phyloP scores from a whole-genome alignment of 2,113 vertebrate genomes.

The Melanocharis versteri region DNA sequence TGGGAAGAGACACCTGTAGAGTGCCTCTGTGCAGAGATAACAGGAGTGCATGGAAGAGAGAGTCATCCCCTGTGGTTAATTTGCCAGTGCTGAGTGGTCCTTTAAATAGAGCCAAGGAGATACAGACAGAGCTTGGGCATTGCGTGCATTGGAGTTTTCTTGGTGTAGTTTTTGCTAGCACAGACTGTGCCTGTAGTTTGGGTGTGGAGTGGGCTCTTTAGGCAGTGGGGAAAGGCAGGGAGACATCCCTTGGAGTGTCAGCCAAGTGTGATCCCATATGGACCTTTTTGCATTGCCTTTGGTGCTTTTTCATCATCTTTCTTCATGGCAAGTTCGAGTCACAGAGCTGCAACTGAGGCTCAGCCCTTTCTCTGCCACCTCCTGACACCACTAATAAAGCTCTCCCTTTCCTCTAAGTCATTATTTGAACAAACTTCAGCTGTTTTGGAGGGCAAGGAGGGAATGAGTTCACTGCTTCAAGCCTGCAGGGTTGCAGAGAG shows the following conservation, averaged over 20 bases:
- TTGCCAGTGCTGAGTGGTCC: neutral
- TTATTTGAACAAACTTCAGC: neutral
- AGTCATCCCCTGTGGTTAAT: neutral
- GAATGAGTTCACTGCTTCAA: neutral
- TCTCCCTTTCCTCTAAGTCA: neutral
- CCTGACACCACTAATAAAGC: neutral
- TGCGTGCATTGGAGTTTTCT: neutral
- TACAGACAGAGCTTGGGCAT: neutral
- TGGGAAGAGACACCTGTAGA: neutral
- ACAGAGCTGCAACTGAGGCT: neutral
- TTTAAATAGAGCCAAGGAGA: neutral
- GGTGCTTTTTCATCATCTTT: neutral
- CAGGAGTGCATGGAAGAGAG: neutral
- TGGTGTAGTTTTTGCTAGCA: neutral
- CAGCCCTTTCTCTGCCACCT: neutral
- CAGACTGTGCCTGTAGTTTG: neutral
- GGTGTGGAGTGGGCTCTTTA: neutral
- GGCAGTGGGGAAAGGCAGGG: neutral
- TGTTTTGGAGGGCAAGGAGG: neutral
- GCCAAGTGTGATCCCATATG: neutral
- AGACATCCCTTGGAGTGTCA: neutral
- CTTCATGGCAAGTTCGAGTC: neutral
- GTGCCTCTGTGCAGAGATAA: neutral
- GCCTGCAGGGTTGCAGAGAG: neutral
- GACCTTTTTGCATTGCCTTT: neutral